Conservation (phyloP, 2,888 invertebrate genomes). For the Strigamia transsilvanica region DNA sequence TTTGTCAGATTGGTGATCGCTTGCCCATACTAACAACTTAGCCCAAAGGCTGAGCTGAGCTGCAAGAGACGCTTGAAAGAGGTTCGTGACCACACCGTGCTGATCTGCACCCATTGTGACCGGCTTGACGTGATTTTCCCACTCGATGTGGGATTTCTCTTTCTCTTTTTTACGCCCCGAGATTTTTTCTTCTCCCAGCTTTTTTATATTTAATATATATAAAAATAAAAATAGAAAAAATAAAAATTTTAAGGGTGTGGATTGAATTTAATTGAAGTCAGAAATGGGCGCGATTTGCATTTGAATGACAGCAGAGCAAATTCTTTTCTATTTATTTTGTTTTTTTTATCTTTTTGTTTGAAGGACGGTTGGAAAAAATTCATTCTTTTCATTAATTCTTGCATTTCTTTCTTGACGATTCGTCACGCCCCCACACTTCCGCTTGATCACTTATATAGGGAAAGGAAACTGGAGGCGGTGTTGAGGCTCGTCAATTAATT, state of each 20-base stretch:
- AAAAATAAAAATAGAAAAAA: too few relatives aligned
- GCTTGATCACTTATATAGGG: conserved; percentile 10
- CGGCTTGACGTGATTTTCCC: conserved; percentile 14
- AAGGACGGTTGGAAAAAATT: neutral
- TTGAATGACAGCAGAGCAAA: neutral
- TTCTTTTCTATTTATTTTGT: neutral
- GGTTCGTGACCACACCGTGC: conserved; percentile 19
- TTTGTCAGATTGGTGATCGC: conserved; percentile 28
- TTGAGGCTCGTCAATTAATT: conserved; percentile 38
- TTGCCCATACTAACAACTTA: conserved; percentile 22
- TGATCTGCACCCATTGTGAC: conserved; percentile 20
- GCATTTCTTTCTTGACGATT: conserved; percentile 35
- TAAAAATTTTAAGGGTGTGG: conserved; percentile 7
- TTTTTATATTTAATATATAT: too few relatives aligned
- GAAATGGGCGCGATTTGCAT: neutral
- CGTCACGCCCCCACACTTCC: conserved; percentile 10
- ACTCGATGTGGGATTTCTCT: conserved; percentile 1
- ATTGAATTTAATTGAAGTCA: neutral
- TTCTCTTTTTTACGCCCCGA: neutral
- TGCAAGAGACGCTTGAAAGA: neutral
- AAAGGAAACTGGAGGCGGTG: neutral
- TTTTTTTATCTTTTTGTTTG: too few relatives aligned
- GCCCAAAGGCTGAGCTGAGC: neutral
- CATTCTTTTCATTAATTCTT: conserved; percentile 5
- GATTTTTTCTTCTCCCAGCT: neutral